Evolutionary conservation across 2,888 invertebrate species (phyloP).

Genomic region (Micoletzkya japonica): DNA sequence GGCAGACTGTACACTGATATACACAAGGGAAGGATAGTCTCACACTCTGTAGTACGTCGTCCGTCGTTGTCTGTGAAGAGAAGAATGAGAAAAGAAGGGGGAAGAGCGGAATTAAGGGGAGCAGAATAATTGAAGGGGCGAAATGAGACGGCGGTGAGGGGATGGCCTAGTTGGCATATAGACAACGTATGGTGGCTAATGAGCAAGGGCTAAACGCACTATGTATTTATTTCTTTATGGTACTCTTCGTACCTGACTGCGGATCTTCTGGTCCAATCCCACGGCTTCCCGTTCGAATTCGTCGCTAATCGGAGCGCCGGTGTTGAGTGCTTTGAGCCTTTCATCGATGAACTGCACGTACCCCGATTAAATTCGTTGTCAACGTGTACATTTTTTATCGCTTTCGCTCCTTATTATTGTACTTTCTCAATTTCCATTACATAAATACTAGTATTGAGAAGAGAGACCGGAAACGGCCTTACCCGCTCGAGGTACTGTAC

Average conservation of each 20-base stretch:
- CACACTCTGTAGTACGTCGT: too few species aligned
- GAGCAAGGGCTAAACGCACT: background rate
- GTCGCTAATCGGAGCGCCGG: conserved; percentile 88
- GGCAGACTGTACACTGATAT: too few species aligned
- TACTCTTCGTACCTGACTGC: conserved; percentile 3
- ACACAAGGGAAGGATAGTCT: too few species aligned
- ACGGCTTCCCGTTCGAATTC: conserved; percentile 86
- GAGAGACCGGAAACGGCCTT: conserved; percentile 3
- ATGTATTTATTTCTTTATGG: background rate
- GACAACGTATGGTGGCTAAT: background rate
- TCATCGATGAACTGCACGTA: conserved; percentile 86
- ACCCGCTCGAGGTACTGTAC: conserved; percentile 60
- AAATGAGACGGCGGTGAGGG: background rate
- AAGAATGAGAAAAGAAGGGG: background rate
- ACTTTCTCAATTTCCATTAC: background rate
- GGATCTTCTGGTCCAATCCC: background rate
- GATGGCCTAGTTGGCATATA: too few species aligned
- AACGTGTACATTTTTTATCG: background rate
- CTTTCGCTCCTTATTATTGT: too few species aligned
- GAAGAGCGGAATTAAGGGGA: background rate
- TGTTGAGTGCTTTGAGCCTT: conserved; percentile 85
- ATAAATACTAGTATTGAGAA: conserved; percentile 14
- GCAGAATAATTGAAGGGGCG: background rate
- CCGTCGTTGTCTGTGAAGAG: too few species aligned
- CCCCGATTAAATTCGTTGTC: background rate